Percentiles rank a stretch among this genome's conserved stretches.
Evolutionary conservation across 1,140 invertebrate species (phyloP).

Genomic region (Hycleus phaleratus): DNA sequence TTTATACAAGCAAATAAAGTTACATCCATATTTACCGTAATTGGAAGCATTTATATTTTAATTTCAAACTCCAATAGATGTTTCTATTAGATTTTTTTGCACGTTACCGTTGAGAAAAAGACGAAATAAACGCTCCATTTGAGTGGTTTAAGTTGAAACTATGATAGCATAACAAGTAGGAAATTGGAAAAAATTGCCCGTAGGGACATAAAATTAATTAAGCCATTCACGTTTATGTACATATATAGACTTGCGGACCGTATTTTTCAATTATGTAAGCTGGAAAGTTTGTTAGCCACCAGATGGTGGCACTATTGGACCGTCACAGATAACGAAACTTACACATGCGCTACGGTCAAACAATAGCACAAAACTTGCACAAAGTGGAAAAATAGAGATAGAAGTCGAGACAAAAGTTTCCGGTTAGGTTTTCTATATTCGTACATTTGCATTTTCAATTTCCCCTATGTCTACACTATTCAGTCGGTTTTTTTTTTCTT

Average conservation of each 20-base stretch:
- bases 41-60: too few relatives aligned
- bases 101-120: too few relatives aligned
- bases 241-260: constrained; percentile 6
- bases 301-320: not conserved
- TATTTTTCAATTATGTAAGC: constrained; percentile 11
- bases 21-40: too few relatives aligned
- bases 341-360: constrained; percentile 3
- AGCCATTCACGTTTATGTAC: not conserved
- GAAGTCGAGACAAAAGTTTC: not conserved
- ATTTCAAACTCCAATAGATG: too few relatives aligned
- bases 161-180: too few relatives aligned
- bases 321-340: not conserved
- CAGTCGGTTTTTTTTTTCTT: not conserved
- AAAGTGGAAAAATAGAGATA: too few relatives aligned
- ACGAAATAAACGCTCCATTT: too few relatives aligned
- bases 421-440: not conserved
- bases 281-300: not conserved
- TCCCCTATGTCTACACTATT: not conserved
- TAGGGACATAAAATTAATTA: constrained; percentile 8
- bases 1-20: too few relatives aligned
- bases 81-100: too few relatives aligned
- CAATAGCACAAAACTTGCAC: not conserved
- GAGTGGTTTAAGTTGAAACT: too few relatives aligned
- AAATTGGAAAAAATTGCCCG: not conserved
- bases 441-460: constrained; percentile 19